Evolutionary conservation across 2,113 vertebrate species (phyloP).

Genomic region (Mellivora capensis): DNA sequence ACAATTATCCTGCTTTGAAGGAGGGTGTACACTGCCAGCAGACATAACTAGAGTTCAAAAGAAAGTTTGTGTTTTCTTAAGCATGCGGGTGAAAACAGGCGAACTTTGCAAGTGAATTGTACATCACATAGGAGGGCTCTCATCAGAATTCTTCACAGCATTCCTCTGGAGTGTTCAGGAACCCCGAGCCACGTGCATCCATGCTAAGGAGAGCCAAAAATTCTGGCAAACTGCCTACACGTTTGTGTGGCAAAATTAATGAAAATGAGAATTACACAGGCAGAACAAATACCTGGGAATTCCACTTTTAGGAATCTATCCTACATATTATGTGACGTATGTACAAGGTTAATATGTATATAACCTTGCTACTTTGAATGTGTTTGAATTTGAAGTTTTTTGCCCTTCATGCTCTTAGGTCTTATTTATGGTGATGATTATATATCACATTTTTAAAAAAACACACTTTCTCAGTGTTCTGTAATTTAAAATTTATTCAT

Average conservation of each 20-base stretch:
- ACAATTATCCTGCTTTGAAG: background rate
- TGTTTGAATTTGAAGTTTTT: background rate
- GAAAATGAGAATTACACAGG: background rate
- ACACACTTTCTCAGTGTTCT: background rate
- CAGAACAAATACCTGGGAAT: background rate
- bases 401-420: accelerated
- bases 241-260: background rate
- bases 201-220: too few species aligned
- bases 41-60: background rate
- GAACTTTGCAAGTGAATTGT: background rate
- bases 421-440: background rate
- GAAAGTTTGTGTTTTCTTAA: background rate
- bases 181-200: accelerated
- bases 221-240: accelerated
- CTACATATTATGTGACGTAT: accelerated
- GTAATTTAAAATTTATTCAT: background rate
- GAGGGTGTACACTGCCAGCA: background rate
- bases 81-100: background rate
- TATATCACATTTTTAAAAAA: background rate
- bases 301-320: background rate
- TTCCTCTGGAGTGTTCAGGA: background rate
- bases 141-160: background rate
- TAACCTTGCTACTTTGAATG: accelerated
- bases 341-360: too few species aligned
- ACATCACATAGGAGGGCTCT: accelerated